Percentiles rank a stretch among this genome's conserved stretches.
Conservation (phyloP, 2,113 vertebrate species). For the Zingel zingel region DNA sequence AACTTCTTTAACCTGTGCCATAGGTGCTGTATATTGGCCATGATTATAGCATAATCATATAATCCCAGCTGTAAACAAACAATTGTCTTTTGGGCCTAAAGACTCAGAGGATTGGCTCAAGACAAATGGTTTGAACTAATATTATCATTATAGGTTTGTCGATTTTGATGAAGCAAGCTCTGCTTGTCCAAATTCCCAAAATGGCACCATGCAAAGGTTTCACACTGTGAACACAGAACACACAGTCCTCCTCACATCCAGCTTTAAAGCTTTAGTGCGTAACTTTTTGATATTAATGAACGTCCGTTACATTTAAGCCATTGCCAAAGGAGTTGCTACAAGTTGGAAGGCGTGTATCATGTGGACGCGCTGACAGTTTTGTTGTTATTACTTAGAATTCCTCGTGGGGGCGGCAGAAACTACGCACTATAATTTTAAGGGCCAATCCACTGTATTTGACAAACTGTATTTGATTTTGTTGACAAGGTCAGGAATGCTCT, state of each 20-base stretch:
- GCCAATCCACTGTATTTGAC: not conserved
- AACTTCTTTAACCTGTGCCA: not conserved
- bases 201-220: slow-evolving; percentile 33
- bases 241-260: slow-evolving; percentile 8
- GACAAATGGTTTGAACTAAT: slow-evolving; percentile 37
- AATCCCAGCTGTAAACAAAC: not conserved
- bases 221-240: slow-evolving; percentile 11
- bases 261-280: no score
- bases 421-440: not conserved
- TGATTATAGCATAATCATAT: not conserved
- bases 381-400: no score
- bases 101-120: not conserved
- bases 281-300: no score
- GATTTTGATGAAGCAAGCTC: slow-evolving; percentile 60
- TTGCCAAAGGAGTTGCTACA: no score
- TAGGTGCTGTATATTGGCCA: not conserved
- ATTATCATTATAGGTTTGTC: slow-evolving; percentile 34
- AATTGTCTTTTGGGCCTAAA: not conserved
- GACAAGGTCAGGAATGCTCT: not conserved
- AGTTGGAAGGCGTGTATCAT: no score
- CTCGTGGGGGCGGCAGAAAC: no score
- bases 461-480: not conserved
- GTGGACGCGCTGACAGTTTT: no score
- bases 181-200: slow-evolving; percentile 58
- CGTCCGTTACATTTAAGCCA: no score